Conservation (phyloP, 2,797 vertebrate species). For the Channallabes apus region DNA sequence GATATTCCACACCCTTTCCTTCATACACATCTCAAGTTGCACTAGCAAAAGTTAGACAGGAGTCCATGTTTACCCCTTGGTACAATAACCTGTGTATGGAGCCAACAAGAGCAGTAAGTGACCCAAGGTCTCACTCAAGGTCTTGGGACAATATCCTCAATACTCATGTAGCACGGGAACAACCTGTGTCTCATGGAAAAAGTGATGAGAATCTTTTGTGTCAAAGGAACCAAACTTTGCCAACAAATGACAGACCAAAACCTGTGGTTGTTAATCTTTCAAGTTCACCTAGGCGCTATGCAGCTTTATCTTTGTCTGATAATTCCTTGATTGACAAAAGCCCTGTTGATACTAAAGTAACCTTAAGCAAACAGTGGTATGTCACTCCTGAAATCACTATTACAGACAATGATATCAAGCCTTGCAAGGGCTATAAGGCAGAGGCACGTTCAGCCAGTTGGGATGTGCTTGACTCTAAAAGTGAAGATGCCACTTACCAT, state of each 20-base stretch:
- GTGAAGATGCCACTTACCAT: constrained; percentile 61
- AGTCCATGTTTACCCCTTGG: constrained; percentile 82
- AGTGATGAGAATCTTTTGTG: constrained; percentile 92
- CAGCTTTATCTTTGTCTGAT: constrained; percentile 93
- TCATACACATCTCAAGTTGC: constrained; percentile 76
- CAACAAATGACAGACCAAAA: constrained; percentile 80
- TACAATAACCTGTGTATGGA: constrained; percentile 83
- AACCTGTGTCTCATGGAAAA: constrained; percentile 85
- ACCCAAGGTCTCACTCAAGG: constrained; percentile 87
- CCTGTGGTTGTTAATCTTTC: constrained; percentile 95
- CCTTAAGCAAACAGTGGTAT: constrained; percentile 84
- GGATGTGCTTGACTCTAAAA: constrained; percentile 79
- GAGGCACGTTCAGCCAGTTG: constrained; percentile 82
- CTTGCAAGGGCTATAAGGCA: constrained; percentile 70
- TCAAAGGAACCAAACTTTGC: constrained; percentile 75
- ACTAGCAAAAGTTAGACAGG: constrained; percentile 74
- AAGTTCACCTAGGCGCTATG: constrained; percentile 93
- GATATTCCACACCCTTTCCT: constrained; percentile 77
- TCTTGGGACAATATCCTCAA: constrained; percentile 97
- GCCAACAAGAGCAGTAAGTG: constrained; percentile 78
- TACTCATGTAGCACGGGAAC: constrained; percentile 79
- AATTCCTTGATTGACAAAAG: constrained; percentile 91
- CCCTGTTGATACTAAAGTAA: constrained; percentile 72
- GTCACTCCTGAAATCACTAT: constrained; percentile 97
- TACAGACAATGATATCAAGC: constrained; percentile 91